These are phyloP conservation scores for Salvelinus namaycush DNA, from an alignment of 2,113 vertebrate genomes.

Conservation along the genomic window DNA sequence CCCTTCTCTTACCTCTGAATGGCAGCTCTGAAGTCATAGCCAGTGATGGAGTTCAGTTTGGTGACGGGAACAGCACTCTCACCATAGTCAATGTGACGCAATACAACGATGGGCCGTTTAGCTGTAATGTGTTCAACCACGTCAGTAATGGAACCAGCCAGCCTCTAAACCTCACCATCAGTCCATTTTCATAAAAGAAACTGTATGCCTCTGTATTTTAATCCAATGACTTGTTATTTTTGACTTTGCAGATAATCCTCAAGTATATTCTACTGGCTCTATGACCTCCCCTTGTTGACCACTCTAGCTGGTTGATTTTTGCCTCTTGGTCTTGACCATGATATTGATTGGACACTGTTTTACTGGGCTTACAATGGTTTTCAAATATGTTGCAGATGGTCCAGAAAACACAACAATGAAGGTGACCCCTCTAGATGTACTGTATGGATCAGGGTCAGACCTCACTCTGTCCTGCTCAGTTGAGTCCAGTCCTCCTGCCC, in stretches of 20 bases:
- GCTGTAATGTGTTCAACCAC: constrained; percentile 39
- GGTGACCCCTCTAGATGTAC: background rate
- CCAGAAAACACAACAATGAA: constrained; percentile 43
- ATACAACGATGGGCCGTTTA: constrained; percentile 46
- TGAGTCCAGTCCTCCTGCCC: too few relatives aligned
- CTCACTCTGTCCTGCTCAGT: too few relatives aligned
- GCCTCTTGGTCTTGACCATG: too few relatives aligned
- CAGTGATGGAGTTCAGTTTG: constrained; percentile 52
- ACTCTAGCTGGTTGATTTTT: too few relatives aligned
- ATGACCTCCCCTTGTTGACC: too few relatives aligned
- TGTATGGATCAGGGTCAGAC: constrained; percentile 38
- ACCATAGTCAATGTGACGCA: constrained; percentile 47
- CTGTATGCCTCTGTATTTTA: too few relatives aligned
- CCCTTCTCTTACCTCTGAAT: constrained; percentile 49
- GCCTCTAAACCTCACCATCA: constrained; percentile 31
- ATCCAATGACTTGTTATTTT: too few relatives aligned
- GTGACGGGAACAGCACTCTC: constrained; percentile 41
- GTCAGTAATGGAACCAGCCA: constrained; percentile 13
- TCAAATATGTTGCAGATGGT: constrained; percentile 37
- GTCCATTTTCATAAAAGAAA: constrained; percentile 6
- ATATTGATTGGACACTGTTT: too few relatives aligned
- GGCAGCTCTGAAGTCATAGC: constrained; percentile 51
- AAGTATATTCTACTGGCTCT: too few relatives aligned
- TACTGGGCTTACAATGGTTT: too few relatives aligned
- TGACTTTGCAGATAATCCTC: too few relatives aligned